Evolutionary conservation across 2,797 vertebrate species (phyloP), one percentile per base, ranked within the genome.

Genomic region (Enteromius radiatus): DNA sequence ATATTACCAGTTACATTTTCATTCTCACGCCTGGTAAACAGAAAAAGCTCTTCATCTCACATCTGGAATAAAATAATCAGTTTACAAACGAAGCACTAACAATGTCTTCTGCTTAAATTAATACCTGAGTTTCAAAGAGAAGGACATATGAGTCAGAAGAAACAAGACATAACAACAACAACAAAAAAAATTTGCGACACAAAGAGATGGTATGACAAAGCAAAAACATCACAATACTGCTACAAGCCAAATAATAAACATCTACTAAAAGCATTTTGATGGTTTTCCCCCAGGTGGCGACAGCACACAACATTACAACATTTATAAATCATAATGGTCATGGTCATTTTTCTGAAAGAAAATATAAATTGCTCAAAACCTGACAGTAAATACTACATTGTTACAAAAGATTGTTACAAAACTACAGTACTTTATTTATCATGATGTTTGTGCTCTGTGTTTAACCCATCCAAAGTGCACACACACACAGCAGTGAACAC

Each of bases 221-320:
- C 12, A 0, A 74, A 54, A 19, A 49, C 15, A 33, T 6, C 26
- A 47, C 26, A 77, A 17, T 14, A 19, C 33, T 38, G 31, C 45
- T 12, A 38, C 12, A 33, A 77, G 4, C 26, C 17, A 45, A 45
- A 69, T 69, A 41, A 43, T 23, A 64, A 70, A 70, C n/a, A 23
- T 14, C 49, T 54, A 69, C 14, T 21, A 11, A 38, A 54, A 43
- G 10, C 33, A 69, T 70, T 21, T 43, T n/a, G 3, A 28, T 3
- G 6, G 12, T 19, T 41, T 9, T 28, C 68, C 79, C 56, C 9
- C 21, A 73, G 79, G 56, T 73, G 68, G 79, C 41, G 79, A 33
- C 43, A 63, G n/a, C n/a, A 63, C 31, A 52, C 28, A 41, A 59
- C 17, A 80, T 9, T 7, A 56, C 8, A 0, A 23, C 31, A 56